Percentiles rank a stretch among this genome's conserved stretches.
These are phyloP conservation scores for Arenaria interpres DNA, from an alignment of 2,113 vertebrate genomes.

Conservation along the genomic window DNA sequence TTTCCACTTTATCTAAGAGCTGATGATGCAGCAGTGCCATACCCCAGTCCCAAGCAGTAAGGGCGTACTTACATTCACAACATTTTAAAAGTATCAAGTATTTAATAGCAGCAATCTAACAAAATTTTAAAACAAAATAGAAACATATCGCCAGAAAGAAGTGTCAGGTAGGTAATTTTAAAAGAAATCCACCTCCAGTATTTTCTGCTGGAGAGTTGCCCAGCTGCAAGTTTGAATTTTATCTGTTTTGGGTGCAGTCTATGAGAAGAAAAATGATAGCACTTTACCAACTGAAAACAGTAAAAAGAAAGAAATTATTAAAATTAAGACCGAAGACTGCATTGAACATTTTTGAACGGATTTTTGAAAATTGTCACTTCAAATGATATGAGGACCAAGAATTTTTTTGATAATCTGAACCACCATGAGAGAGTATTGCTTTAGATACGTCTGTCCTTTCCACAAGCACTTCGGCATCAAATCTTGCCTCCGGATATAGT, in stretches of 20 bases:
- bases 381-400: background rate
- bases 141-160: background rate
- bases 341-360: background rate
- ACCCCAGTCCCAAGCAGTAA: background rate
- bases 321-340: background rate
- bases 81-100: background rate
- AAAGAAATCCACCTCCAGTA: background rate
- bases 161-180: background rate
- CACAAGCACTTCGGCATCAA: background rate
- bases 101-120: background rate
- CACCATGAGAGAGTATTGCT: background rate
- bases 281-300: background rate
- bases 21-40: background rate
- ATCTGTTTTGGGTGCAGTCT: background rate
- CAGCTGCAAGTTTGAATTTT: background rate
- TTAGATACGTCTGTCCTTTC: background rate
- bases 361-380: background rate
- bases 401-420: background rate
- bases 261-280: background rate
- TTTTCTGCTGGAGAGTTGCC: background rate
- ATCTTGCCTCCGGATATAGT: background rate
- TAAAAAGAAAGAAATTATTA: background rate
- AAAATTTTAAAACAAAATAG: background rate
- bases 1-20: background rate
- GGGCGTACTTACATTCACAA: background rate